phyloP scores from a whole-genome alignment of 1,140 invertebrate genomes.

The Ectropis grisescens region DNA sequence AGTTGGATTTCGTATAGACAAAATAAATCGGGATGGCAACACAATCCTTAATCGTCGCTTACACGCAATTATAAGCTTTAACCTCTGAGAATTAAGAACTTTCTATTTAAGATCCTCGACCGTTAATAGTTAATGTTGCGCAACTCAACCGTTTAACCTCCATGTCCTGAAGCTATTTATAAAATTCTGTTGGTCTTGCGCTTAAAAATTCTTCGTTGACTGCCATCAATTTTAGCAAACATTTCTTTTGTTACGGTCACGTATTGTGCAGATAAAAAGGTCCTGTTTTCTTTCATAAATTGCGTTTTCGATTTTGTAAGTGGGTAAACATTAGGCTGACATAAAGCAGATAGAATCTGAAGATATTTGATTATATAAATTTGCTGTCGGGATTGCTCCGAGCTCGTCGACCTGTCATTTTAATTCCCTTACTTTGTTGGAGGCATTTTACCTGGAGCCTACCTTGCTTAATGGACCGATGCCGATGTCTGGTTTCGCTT shows the following conservation, averaged over 20 bases:
- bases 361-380: constrained; percentile 22
- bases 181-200: constrained; percentile 11
- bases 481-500: too few species aligned
- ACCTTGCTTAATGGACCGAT: too few species aligned
- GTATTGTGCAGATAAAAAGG: constrained; percentile 15
- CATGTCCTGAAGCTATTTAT: constrained; percentile 42
- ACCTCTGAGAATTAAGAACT: too few species aligned
- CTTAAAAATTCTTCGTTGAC: constrained; percentile 10
- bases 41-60: too few species aligned
- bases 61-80: too few species aligned
- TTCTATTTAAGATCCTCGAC: too few species aligned
- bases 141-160: constrained; percentile 38
- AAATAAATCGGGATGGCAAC: too few species aligned
- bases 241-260: constrained; percentile 17
- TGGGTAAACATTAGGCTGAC: constrained; percentile 37
- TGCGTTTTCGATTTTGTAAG: constrained; percentile 11
- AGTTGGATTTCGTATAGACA: too few species aligned
- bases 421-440: constrained; percentile 16
- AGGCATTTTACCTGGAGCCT: too few species aligned
- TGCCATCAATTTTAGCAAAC: not conserved
- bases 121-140: constrained; percentile 7
- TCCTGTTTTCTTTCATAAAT: constrained; percentile 4
- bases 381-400: constrained; percentile 11
- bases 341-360: too few species aligned
- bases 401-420: constrained; percentile 15